phyloP scores from a whole-genome alignment of 2,797 vertebrate species.

The Danio tinwini region DNA sequence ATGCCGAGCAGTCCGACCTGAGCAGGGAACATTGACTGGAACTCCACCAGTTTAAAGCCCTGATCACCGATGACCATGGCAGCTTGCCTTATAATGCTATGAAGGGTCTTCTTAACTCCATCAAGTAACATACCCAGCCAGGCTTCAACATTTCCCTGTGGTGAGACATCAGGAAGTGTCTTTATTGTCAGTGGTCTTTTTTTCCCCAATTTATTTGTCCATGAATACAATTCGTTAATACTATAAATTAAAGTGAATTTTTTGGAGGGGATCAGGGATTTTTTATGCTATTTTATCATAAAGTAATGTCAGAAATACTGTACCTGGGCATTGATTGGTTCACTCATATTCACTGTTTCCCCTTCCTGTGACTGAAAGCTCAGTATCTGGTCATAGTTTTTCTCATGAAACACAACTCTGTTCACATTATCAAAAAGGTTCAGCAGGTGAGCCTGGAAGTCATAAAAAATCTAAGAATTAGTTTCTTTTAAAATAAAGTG shows the following conservation, averaged over 20 bases:
- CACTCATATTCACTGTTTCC: conserved; percentile 79
- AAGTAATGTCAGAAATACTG: background rate
- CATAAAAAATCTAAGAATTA: background rate
- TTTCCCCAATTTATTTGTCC: too few relatives aligned
- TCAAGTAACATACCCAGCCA: conserved; percentile 84
- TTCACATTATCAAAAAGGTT: conserved; percentile 88
- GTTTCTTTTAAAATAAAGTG: background rate
- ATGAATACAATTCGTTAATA: too few relatives aligned
- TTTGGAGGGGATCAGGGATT: background rate
- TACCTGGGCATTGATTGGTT: conserved; percentile 83
- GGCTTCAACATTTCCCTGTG: conserved; percentile 84
- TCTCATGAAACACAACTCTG: conserved; percentile 81
- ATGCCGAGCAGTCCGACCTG: conserved; percentile 88
- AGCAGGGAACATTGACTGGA: conserved; percentile 83
- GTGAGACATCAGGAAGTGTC: background rate
- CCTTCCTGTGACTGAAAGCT: conserved; percentile 86
- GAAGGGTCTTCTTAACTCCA: conserved; percentile 82
- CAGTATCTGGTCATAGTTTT: conserved; percentile 84
- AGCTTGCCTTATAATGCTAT: conserved; percentile 81
- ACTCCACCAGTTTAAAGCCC: conserved; percentile 78
- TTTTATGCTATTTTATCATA: background rate
- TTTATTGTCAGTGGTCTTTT: background rate
- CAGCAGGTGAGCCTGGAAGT: conserved; percentile 79
- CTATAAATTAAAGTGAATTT: background rate
- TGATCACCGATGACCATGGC: conserved; percentile 76